Evolutionary conservation across 2,888 invertebrate genomes (phyloP), one percentile per base, ranked within the genome.

Genomic region (Lathronympha strigana): DNA sequence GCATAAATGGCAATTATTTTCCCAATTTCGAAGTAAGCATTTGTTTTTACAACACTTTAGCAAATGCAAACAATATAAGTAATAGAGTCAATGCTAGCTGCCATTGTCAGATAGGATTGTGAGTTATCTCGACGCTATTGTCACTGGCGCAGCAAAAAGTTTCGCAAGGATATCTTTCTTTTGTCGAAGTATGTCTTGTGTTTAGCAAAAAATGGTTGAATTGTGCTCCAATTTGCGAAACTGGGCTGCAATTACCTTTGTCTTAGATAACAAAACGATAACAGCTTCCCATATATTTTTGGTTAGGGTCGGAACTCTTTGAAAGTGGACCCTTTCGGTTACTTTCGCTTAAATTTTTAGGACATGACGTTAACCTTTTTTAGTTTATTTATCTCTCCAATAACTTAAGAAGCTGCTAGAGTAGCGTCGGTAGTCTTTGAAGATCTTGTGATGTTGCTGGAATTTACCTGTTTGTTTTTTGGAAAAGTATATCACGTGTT

Each of bases 161-260:
- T 84, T 84, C 76, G 87, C 88, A 85, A 87, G 84, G 83, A 81
- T 85, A 83, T 83, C 80, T 81, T 80, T 79, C 67, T 69, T 67
- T 69, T 70, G 72, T 68, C 81, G 80, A 84, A 85, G 80, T 75
- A 77, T 70, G 71, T 73, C 75, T 78, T 74, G 76, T 75, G 73
- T 74, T 81, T 79, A 81, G 78, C 87, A 88, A 86, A 88, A 81
- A 61, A 66, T 66, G 66, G 66, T 76, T 76, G 79, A 80, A 81
- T 81, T 85, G 78, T 83, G 84, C 81, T 79, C 86, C 79, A 87
- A 83, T 89, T 89, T 83, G 82, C 80, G 76, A 83, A 83, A 85
- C 78, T 80, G 75, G 76, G 76, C 71, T 79, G 80, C 78, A 75
- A 80, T 78, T 73, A 73, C 72, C 76, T 77, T 88, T 88, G 87